Base-by-base conservation (phyloP, 2,888 invertebrate genomes). In the Lasioglossum leucozonium region DNA sequence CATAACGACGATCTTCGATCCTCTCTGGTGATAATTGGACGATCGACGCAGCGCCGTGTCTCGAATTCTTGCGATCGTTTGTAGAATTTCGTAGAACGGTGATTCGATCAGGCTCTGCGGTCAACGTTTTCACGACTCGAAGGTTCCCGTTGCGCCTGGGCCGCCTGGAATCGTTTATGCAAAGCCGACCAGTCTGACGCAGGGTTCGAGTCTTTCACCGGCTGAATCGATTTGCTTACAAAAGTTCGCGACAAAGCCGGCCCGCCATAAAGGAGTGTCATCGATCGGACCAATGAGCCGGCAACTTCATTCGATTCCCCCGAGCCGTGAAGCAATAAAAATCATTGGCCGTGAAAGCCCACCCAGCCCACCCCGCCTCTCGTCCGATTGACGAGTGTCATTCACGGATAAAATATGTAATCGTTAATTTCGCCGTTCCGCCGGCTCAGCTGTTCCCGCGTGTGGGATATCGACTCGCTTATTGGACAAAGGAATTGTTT, bases 341-440 rank as follows among this genome's bases (percentile, higher is more conserved):
- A 79, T 83, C 80, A 83, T 79, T 80, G 80, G 72, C 72, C 80
- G 83, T 83, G 76, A 83, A 83, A 80, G 42, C n/a, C 30, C 62
- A 42, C 18, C 62, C 62, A 80, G 42, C n/a, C 30, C 62, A 42
- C 18, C 62, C 62, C 62, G 62, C 26, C 67, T 26, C 34, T 18
- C 72, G 74, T 71, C 11, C 40, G 51, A 37, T 42, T 81, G 78
- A 81, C 65, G 78, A 72, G 78, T 72, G 62, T 51, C 47, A 65
- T 47, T 22, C 22, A 5, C 13, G 30, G 51, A 51, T 75, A 67
- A 69, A 79, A 51, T 67, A 74, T 74, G 65, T 67, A 67, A 47
- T 62, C 47, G 72, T 72, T 72, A 30, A 18, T 18, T 18, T 51
- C 1, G 2, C 40, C n/a, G 18, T 30, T 47, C 18, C 4, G 0